Percentiles rank a stretch among this genome's conserved stretches.
Evolutionary conservation across 2,888 invertebrate genomes (phyloP).

Genomic region (Pseudococcus jackbeardsleyi): DNA sequence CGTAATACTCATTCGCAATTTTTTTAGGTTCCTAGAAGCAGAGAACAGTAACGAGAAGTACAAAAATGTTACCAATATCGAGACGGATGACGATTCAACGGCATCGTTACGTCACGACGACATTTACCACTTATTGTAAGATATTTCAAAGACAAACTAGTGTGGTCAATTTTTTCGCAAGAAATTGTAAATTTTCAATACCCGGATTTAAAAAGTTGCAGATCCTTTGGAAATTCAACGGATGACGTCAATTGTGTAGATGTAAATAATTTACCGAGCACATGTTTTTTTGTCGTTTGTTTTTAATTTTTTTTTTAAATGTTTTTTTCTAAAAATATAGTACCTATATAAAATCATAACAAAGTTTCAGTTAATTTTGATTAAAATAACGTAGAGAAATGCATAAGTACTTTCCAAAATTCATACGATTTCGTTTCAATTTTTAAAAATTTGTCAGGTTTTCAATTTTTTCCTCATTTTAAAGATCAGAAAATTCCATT

Average conservation of each 20-base stretch:
- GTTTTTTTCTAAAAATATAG: background rate
- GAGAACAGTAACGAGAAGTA: background rate
- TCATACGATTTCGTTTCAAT: no score
- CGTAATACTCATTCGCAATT: background rate
- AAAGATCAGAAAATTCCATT: no score
- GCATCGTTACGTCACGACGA: slow-evolving; percentile 10
- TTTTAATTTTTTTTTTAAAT: background rate
- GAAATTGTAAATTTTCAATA: no score
- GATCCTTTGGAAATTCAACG: no score
- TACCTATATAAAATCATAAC: no score
- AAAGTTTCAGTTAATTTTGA: no score
- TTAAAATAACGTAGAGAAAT: no score
- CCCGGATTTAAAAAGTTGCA: no score
- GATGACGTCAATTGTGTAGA: background rate
- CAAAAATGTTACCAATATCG: slow-evolving; percentile 33
- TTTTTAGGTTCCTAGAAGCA: slow-evolving; percentile 18
- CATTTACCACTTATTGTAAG: background rate
- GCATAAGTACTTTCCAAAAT: no score
- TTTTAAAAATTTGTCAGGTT: no score
- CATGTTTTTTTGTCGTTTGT: background rate
- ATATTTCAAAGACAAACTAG: background rate
- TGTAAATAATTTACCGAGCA: background rate
- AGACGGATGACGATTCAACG: background rate
- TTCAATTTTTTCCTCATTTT: no score
- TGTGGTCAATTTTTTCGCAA: no score